These are phyloP conservation scores for Steatornis caripensis DNA, from an alignment of 2,113 vertebrate species.

Conservation along the genomic window DNA sequence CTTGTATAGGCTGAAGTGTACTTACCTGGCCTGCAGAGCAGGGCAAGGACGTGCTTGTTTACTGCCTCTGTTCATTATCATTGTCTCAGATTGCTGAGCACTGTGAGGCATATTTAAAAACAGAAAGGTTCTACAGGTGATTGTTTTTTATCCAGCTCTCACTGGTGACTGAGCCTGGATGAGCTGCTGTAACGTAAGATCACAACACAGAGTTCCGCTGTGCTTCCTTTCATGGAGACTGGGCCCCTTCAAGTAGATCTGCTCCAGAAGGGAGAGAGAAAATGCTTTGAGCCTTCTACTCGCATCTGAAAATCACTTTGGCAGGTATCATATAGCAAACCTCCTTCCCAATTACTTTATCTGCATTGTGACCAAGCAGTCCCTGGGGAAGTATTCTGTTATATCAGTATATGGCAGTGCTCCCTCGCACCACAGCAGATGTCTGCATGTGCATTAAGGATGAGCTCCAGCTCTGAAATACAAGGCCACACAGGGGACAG, in stretches of 20 bases:
- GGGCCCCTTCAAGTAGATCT: neutral
- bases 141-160: neutral
- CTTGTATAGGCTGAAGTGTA: neutral
- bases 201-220: too few species aligned
- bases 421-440: neutral
- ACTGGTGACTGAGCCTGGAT: neutral
- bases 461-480: neutral
- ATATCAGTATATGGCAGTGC: neutral
- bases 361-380: neutral
- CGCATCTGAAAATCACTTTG: neutral
- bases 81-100: neutral
- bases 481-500: neutral
- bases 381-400: neutral
- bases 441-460: neutral
- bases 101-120: neutral
- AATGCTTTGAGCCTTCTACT: neutral
- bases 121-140: neutral
- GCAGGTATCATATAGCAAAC: neutral
- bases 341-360: neutral
- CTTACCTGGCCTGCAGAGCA: neutral
- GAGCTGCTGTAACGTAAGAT: neutral
- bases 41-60: neutral
- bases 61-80: neutral
- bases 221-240: neutral
- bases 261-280: neutral